Evolutionary conservation across 2,888 invertebrate genomes (phyloP).

Genomic region (Pyrochroa serraticornis): DNA sequence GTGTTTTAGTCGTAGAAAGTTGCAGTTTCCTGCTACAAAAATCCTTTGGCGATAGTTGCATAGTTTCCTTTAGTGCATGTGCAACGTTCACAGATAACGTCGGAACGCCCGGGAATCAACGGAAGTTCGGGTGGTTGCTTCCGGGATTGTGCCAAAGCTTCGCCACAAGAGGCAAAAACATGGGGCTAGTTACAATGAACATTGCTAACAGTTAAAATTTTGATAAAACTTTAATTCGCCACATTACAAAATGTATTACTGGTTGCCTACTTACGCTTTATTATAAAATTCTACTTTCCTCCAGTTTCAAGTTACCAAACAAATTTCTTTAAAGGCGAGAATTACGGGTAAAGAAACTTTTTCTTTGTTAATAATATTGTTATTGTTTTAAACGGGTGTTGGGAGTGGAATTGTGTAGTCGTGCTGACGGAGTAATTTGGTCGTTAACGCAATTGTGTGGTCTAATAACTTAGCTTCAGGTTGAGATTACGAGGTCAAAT

Average conservation of each 20-base stretch:
- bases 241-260: too few relatives aligned
- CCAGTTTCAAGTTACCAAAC: too few relatives aligned
- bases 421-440: slow-evolving; percentile 21
- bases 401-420: background rate
- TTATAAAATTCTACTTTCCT: background rate
- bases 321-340: too few relatives aligned
- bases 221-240: too few relatives aligned
- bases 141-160: slow-evolving; percentile 12
- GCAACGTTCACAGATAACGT: slow-evolving; percentile 5
- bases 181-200: too few relatives aligned
- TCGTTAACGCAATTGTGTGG: slow-evolving; percentile 25
- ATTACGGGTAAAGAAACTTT: too few relatives aligned
- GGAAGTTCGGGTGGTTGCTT: slow-evolving; percentile 27
- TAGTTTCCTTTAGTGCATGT: background rate
- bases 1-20: too few relatives aligned
- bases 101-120: slow-evolving; percentile 19
- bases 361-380: background rate
- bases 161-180: background rate
- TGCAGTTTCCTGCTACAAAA: too few relatives aligned
- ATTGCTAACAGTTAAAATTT: too few relatives aligned
- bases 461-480: slow-evolving; percentile 19
- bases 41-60: too few relatives aligned
- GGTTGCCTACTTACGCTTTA: background rate
- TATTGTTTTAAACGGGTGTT: background rate
- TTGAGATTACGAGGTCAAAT: slow-evolving; percentile 24